Base-by-base conservation (phyloP, 2,797 vertebrate genomes). In the Premnoplex brunnescens region DNA sequence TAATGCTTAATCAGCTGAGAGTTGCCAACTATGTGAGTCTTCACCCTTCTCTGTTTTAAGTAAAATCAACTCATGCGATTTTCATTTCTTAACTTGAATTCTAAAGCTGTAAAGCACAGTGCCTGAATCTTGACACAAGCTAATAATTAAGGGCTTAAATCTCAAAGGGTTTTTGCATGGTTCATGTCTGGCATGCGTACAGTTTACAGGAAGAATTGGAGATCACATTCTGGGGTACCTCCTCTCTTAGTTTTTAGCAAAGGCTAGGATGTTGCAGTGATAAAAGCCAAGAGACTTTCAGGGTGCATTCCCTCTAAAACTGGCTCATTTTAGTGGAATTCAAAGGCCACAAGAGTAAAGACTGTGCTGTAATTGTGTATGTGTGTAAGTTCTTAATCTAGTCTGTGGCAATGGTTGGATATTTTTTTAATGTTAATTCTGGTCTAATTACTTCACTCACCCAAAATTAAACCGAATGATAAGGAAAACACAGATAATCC, bases 101-200 rank as follows among this genome's bases (percentile, higher is more conserved):
- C 83, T 76, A 22, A 91, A 92, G 52, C 82, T 90, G 32, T 86
- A 93, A 94, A 93, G 54, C 94, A 87, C 64, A 88, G 95, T 96
- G 93, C 94, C 93, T 95, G 83, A 82, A 76, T 91, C 88, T 71
- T 82, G 88, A 93, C 88, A 85, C 88, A 90, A 93, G 74, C 71
- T 96, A 85, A 74, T 80, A 74, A 88, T 85, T 82, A 96, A 96
- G 93, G 96, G 96, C 96, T 95, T 95, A 86, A 85, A 85, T 91
- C 83, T 96, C 85, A 82, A 91, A 87, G 56, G 71, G 80, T 82
- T 95, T 97, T 95, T 96, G 89, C 89, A 41, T 94, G 85, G 96
- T 95, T 96, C 60, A 49, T 13, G 74, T 88, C 79, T 95, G 92
- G 93, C 67, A 64, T 90, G 77, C 28, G 6, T 71, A 77, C 63